These are phyloP conservation scores for Lysandra bellargus DNA, from an alignment of 2,888 invertebrate species.

Conservation along the genomic window DNA sequence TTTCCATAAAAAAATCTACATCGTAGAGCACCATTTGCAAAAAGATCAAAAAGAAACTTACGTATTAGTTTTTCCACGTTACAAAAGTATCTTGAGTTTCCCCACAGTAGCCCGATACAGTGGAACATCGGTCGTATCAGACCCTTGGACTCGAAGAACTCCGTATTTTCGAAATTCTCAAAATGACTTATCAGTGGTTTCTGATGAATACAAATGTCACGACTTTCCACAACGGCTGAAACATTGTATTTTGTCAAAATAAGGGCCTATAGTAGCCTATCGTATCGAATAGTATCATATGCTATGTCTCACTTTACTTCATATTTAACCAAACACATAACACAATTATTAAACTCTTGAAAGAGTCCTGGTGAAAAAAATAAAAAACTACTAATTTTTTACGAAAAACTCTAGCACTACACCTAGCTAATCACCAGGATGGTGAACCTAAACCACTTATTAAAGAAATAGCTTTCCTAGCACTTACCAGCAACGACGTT, in stretches of 20 bases:
- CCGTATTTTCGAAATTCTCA: conserved; percentile 85
- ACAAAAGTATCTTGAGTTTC: conserved; percentile 89
- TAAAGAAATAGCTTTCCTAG: too few relatives aligned
- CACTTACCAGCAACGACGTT: conserved; percentile 86
- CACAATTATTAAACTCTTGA: too few relatives aligned
- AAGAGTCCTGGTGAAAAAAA: too few relatives aligned
- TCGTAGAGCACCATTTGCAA: not conserved
- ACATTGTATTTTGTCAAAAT: conserved; percentile 14
- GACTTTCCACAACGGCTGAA: conserved; percentile 88
- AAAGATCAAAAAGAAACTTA: conserved; percentile 47
- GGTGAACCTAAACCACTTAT: too few relatives aligned
- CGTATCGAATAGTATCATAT: too few relatives aligned
- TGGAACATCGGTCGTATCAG: conserved; percentile 87
- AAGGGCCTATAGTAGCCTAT: too few relatives aligned
- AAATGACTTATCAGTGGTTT: conserved; percentile 86
- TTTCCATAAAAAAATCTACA: not conserved
- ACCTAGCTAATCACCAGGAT: too few relatives aligned
- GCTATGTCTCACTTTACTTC: too few relatives aligned
- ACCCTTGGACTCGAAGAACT: conserved; percentile 82
- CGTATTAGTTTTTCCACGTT: conserved; percentile 78
- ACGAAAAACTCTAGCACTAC: too few relatives aligned
- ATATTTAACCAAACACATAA: too few relatives aligned
- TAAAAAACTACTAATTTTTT: too few relatives aligned
- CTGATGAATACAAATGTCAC: conserved; percentile 90
- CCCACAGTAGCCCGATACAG: conserved; percentile 91